These are phyloP conservation scores for mouse (Mus musculus) DNA, from an alignment of 2,113 vertebrate genomes.

Conservation along the genomic window GRCm39 chr9:13484001-13484500, in stretches of 20 bases:
- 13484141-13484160: neutral
- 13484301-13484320: neutral
- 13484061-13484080: neutral
- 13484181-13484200: constrained; percentile 33
- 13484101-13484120: neutral
- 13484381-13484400: neutral
- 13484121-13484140: constrained; percentile 7
- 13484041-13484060: constrained; percentile 40
- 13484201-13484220: neutral
- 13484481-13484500: neutral
- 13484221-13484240: neutral
- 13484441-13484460: neutral
- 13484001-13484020: neutral
- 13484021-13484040: neutral
- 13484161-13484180: neutral
- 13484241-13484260: neutral
- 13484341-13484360: neutral
- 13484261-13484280: neutral
- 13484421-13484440: neutral
- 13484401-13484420: neutral
- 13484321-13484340: neutral
- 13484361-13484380: neutral
- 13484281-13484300: neutral
- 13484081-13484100: constrained; percentile 25
- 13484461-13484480: neutral